Percentiles rank a stretch among this genome's conserved stretches.
Conservation (phyloP, 2,113 vertebrate genomes). For the Quiscalus mexicanus region DNA sequence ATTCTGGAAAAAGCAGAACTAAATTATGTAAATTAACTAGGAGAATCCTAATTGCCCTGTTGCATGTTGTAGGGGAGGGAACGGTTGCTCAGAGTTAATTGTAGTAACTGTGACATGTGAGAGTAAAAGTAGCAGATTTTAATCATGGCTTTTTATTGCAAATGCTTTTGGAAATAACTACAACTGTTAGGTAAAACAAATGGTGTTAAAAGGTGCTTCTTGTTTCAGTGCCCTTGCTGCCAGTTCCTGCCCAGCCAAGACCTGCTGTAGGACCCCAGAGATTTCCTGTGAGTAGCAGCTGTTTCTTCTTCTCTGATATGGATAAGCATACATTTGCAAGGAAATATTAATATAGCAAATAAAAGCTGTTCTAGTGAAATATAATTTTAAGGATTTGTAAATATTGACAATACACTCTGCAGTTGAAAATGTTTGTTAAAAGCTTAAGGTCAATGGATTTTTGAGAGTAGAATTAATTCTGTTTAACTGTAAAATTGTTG, state of each 20-base stretch:
- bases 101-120: background rate
- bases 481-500: slow-evolving; percentile 78
- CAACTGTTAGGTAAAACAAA: slow-evolving; percentile 20
- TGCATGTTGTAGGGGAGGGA: slow-evolving; percentile 27
- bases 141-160: background rate
- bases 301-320: slow-evolving; percentile 74
- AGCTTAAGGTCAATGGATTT: slow-evolving; percentile 82
- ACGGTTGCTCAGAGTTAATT: slow-evolving; percentile 18
- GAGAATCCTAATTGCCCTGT: slow-evolving; percentile 56
- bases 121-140: background rate
- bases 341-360: slow-evolving; percentile 83
- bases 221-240: slow-evolving; percentile 95
- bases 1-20: slow-evolving; percentile 44
- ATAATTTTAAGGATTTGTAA: slow-evolving; percentile 83
- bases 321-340: slow-evolving; percentile 76
- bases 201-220: slow-evolving; percentile 64
- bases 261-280: slow-evolving; percentile 93
- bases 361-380: slow-evolving; percentile 76
- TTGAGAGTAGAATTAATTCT: slow-evolving; percentile 80
- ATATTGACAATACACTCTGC: slow-evolving; percentile 83
- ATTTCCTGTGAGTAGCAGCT: slow-evolving; percentile 95
- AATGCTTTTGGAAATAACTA: background rate
- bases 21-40: slow-evolving; percentile 33
- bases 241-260: slow-evolving; percentile 93
- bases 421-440: slow-evolving; percentile 85